Conservation (phyloP, 2,113 vertebrate species). For the Mohoua ochrocephala region DNA sequence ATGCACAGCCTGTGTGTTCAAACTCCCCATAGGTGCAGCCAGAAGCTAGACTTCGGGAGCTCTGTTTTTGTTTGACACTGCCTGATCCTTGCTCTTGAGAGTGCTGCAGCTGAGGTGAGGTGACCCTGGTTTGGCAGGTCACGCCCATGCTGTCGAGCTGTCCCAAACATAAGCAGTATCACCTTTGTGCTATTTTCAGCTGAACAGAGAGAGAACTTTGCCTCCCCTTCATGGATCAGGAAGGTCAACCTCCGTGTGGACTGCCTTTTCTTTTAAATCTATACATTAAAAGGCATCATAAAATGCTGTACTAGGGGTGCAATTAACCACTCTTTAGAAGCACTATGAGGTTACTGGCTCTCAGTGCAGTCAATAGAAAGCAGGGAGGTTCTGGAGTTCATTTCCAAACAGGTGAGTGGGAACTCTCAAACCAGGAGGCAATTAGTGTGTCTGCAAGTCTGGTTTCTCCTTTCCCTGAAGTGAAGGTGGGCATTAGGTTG, state of each 20-base stretch:
- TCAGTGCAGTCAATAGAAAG: background rate
- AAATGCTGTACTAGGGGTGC: background rate
- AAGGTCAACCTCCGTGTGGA: accelerated
- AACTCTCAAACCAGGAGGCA: background rate
- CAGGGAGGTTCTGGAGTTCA: background rate
- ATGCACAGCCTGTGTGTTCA: background rate
- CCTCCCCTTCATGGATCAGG: background rate
- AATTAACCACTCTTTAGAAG: background rate
- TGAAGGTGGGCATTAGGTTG: slow-evolving; percentile 2
- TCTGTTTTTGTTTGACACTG: accelerated
- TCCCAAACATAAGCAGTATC: background rate
- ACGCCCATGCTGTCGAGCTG: accelerated
- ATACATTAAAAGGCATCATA: background rate
- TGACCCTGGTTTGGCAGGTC: background rate
- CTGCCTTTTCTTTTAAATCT: background rate
- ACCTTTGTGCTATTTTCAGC: background rate
- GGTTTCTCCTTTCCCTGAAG: slow-evolving; percentile 25
- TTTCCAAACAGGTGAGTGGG: background rate
- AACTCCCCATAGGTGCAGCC: background rate
- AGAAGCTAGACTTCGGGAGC: background rate
- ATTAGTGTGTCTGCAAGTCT: background rate
- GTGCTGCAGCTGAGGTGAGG: background rate
- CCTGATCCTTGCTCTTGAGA: background rate
- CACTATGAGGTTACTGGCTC: background rate
- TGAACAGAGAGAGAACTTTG: background rate